Evolutionary conservation across 2,113 vertebrate genomes (phyloP).

Genomic region (Brachyhypopomus occidentalis): DNA sequence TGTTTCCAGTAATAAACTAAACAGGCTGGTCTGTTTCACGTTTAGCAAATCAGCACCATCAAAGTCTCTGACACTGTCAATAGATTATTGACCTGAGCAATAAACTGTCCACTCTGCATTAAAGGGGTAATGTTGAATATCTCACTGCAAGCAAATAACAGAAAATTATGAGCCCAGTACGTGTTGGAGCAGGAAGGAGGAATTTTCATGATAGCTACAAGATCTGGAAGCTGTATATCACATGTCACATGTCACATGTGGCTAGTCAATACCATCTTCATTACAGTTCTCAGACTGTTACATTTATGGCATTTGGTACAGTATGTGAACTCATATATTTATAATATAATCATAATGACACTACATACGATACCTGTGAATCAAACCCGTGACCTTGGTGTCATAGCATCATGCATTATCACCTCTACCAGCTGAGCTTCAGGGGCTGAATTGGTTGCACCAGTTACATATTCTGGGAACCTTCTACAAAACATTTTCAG

Average conservation of each 20-base stretch:
- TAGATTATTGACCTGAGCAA: neutral
- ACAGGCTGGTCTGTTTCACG: neutral
- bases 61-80: neutral
- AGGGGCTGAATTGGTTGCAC: no score
- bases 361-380: no score
- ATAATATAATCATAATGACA: no score
- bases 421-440: no score
- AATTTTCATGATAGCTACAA: neutral
- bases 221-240: neutral
- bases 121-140: neutral
- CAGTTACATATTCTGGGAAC: no score
- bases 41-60: neutral
- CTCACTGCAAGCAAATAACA: conserved; percentile 11
- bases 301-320: no score
- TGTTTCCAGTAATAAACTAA: neutral
- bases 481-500: no score
- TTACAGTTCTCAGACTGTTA: no score
- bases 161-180: neutral
- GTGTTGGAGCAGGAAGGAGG: neutral
- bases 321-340: no score
- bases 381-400: no score
- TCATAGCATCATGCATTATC: no score
- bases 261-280: no score
- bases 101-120: neutral
- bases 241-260: neutral